Evolutionary conservation across 2,888 invertebrate species (phyloP).

Genomic region (Amiota mariae): DNA sequence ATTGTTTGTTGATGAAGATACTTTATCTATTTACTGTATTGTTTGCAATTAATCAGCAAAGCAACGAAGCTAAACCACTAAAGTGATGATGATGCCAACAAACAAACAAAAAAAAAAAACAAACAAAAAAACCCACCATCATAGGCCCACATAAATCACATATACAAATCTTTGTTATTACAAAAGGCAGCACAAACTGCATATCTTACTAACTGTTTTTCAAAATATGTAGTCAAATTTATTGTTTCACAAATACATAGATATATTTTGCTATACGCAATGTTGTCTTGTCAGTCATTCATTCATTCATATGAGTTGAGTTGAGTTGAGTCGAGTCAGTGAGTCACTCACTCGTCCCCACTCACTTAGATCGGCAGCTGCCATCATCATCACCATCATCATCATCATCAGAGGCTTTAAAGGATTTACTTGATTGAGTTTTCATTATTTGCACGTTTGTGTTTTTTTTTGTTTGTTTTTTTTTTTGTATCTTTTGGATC

Average conservation of each 20-base stretch:
- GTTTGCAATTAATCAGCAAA: constrained; percentile 26
- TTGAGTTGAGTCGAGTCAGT: too few relatives aligned
- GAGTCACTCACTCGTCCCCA: constrained; percentile 5
- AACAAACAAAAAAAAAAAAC: too few relatives aligned
- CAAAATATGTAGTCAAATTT: background rate
- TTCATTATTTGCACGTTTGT: constrained; percentile 11
- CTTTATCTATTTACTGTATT: too few relatives aligned
- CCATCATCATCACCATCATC: background rate
- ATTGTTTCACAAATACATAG: constrained; percentile 9
- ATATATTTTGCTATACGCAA: background rate
- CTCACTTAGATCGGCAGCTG: background rate
- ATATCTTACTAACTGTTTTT: constrained; percentile 9
- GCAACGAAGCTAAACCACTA: constrained; percentile 21
- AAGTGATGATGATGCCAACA: too few relatives aligned
- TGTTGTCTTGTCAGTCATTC: constrained; percentile 7
- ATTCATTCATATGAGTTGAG: background rate
- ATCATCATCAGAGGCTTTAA: background rate
- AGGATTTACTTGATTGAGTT: constrained; percentile 21
- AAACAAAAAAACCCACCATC: too few relatives aligned
- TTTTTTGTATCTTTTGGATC: background rate
- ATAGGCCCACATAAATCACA: too few relatives aligned
- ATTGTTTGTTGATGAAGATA: too few relatives aligned
- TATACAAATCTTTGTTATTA: too few relatives aligned
- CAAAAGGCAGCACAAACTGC: background rate
- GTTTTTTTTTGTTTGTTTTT: background rate